Percentiles rank a stretch among this genome's conserved stretches.
Conservation (phyloP, 2,888 invertebrate species). For the Abrostola triplasia region DNA sequence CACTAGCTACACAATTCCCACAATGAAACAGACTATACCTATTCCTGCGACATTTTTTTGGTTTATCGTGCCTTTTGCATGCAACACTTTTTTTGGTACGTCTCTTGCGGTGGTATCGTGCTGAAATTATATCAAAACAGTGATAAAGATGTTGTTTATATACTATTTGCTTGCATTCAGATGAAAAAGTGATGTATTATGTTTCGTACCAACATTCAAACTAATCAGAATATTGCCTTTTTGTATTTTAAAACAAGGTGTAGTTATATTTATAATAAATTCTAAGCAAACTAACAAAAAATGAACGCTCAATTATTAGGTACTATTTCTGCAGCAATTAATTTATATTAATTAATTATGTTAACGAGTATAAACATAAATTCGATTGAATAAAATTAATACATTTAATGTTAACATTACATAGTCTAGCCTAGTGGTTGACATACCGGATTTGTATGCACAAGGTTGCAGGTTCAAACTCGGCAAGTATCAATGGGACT, state of each 20-base stretch:
- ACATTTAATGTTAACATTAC: too few species aligned
- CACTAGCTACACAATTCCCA: too few species aligned
- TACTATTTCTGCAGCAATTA: not conserved
- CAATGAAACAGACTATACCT: slow-evolving; percentile 68
- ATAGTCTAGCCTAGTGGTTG: too few species aligned
- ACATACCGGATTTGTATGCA: too few species aligned
- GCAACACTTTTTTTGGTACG: slow-evolving; percentile 86
- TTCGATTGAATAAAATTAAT: too few species aligned
- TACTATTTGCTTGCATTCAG: slow-evolving; percentile 11
- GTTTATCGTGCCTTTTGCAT: slow-evolving; percentile 79
- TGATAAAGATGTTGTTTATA: slow-evolving; percentile 20
- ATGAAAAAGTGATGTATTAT: slow-evolving; percentile 7
- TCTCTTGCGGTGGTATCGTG: slow-evolving; percentile 80
- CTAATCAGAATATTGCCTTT: too few species aligned
- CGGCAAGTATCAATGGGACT: too few species aligned
- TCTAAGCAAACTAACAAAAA: too few species aligned
- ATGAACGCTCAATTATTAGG: not conserved
- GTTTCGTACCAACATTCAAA: slow-evolving; percentile 26
- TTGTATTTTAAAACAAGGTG: too few species aligned
- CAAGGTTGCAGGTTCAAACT: too few species aligned
- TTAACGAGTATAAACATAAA: too few species aligned
- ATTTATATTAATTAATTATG: not conserved
- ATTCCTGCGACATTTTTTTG: slow-evolving; percentile 84
- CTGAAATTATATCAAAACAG: slow-evolving; percentile 68
- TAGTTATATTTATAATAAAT: too few species aligned